phyloP scores from a whole-genome alignment of 2,113 vertebrate genomes.

The Phoenicopterus ruber region DNA sequence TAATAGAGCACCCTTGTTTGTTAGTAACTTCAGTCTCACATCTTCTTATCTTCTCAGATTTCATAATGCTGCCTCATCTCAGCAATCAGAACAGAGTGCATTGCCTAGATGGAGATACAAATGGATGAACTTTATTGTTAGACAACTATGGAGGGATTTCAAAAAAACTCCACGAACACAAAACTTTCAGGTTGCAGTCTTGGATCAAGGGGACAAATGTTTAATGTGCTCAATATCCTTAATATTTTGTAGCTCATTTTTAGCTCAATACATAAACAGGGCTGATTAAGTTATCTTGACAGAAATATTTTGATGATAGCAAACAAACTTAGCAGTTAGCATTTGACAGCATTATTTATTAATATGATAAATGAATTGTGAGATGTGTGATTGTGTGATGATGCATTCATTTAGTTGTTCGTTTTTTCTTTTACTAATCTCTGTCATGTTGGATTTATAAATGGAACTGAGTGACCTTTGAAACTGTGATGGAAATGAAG shows the following conservation, averaged over 20 bases:
- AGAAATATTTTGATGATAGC: constrained; percentile 68
- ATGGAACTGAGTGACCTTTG: constrained; percentile 96
- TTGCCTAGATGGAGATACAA: neutral
- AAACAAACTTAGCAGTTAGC: constrained; percentile 83
- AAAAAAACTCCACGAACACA: neutral
- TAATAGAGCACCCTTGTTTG: neutral
- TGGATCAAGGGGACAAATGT: neutral
- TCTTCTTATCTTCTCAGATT: neutral
- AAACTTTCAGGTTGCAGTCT: neutral
- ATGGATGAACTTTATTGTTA: neutral
- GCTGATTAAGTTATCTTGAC: constrained; percentile 71
- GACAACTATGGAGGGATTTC: neutral
- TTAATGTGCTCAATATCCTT: neutral
- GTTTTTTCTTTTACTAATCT: constrained; percentile 89
- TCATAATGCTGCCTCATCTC: neutral
- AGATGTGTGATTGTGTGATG: constrained; percentile 89
- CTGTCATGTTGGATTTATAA: constrained; percentile 98
- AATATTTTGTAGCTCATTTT: neutral
- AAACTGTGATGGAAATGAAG: constrained; percentile 92
- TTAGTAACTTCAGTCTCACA: neutral
- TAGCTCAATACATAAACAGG: constrained; percentile 25
- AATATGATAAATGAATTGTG: constrained; percentile 96
- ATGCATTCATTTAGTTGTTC: constrained; percentile 88
- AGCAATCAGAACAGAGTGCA: neutral
- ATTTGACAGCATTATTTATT: constrained; percentile 91